Base-by-base conservation (phyloP, 2,888 invertebrate species). In the Parasteatoda lunata region DNA sequence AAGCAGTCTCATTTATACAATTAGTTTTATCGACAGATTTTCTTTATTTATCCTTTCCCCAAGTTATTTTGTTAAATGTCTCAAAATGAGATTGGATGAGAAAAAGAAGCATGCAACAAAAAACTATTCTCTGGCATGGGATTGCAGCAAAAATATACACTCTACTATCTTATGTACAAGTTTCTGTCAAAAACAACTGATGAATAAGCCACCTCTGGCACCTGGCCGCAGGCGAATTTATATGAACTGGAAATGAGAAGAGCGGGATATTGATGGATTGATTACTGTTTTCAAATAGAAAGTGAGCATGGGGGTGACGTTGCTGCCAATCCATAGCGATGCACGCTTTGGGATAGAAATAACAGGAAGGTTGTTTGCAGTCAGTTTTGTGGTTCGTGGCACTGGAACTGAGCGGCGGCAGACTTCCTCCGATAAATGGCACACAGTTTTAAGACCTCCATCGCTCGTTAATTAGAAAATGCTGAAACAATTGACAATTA, bases 111-210 rank as follows among this genome's bases (percentile, higher is more conserved):
- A 86, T 77, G 80, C 80, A 86, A 86, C 71, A 79, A 79, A 86
- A 81, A 65, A 70, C 30, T 73, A 65, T 48, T 71, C 52, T 65
- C 69, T 70, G 64, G 48, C 69, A 13, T 48, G 15, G 49, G 66
- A 69, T 76, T 86, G 85, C 85, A 86, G 85, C 80, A 86, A 86
- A 86, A 86, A 86, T 86, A 86, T 86, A 86, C 85, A 86, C 80
- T 79, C 85, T 86, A 86, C 85, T 86, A 77, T 86, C 80, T 80
- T 86, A 86, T 86, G 15, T 86, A 86, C 85, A 86, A 80, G 85
- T 86, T 79, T 77, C 30, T 71, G 65, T 52, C 73, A 48, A 65
- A 59, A 64, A 59, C 76, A 76, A 76, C 47, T 15, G 48, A n/a
- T 30, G 52, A 48, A 47, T 47, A n/a, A 45, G 64, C 68, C 77